Evolutionary conservation across 1,140 invertebrate species (phyloP), one percentile per base, ranked within the genome.

Genomic region (Drosophila nikananu): DNA sequence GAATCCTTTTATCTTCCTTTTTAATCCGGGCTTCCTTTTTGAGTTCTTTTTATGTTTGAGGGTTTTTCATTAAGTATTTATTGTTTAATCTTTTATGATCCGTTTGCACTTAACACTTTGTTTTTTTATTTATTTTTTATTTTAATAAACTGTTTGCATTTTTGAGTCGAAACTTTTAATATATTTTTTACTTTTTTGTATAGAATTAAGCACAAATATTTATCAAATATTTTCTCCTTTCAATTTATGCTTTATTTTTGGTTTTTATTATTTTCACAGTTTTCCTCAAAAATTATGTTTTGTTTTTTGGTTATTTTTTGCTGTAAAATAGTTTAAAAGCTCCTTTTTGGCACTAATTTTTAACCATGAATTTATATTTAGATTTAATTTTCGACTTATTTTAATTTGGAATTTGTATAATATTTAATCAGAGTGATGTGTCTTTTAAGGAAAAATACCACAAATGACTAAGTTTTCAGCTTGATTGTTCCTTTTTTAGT

Each of bases 121-220:
- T 10, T 10, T 6, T 10, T 15, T 15, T 0, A 15, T 51, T 30
- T 12, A 46, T 17, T 5, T 0, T 10, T 12, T 30, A 30, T 19
- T 30, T n/a, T 12, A 6, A 12, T 12, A 2, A 17, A 15, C 13
- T 13, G 7, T n/a, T 17, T 25, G 23, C 1, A 2, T 25, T n/a
- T 17, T n/a, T 49, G 0, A 2, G 1, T 1, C 1, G 0, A 27
- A 27, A 5, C 3, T 21, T 32, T 19, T 2, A 5, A 2, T 21
- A 0, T 21, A 32, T 19, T 3, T 21, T 35, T n/a, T n/a, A 0
- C 0, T 5, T 17, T 54, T 23, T 35, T 1, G 1, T 32, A 19
- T 13, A 8, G n/a, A 30, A 32, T n/a, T 52, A 35, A 0, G 27
- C 27, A 32, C 5, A 51, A 9, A 10, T 12, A 30, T 51, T 30